Evolutionary conservation across 1,140 invertebrate species (phyloP), one percentile per base, ranked within the genome.

Genomic region (Zelostemma sp.): DNA sequence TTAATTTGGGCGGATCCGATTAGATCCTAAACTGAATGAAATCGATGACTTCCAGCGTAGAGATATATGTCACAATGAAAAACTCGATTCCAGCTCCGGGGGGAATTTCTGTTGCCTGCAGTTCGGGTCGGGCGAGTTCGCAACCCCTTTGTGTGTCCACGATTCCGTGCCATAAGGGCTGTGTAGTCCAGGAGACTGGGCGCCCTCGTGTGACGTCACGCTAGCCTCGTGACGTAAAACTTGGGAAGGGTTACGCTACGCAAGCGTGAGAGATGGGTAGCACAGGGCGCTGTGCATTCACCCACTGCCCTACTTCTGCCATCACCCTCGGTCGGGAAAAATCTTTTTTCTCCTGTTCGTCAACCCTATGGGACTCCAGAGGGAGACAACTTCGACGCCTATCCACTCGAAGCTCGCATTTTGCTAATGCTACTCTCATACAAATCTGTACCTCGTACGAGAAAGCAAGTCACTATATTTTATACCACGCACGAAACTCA

Each of bases 231-330:
- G 73, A 78, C 76, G 76, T 78, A 73, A 76, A 75, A 68, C 49
- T 63, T 60, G 64, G 70, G 68, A 58, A 75, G 62, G 57, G 61
- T 73, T 78, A 75, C 73, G 73, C 74, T 79, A 77, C 77, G 74
- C 74, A 77, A 77, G 76, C 74, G 77, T 73, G 56, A 60, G 65
- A 65, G 50, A 18, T n/a, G 33, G 45, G 16, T 51, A 31, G 56
- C 35, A 55, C 63, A 68, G 70, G 70, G 68, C 54, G 73, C 66
- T 68, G 55, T 70, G 72, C 33, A 35, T 79, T 78, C 79, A 78
- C 79, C 77, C 76, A 79, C 74, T 80, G 77, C 62, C 79, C 79
- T 76, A 80, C 54, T 77, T 80, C 70, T 49, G 1, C 19, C 47
- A 15, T 31, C 57, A 16, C 49, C 64, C 70, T 64, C 59, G 31